Evolutionary conservation across 2,113 vertebrate species (phyloP).

Genomic region (Eleginops maclovinus): DNA sequence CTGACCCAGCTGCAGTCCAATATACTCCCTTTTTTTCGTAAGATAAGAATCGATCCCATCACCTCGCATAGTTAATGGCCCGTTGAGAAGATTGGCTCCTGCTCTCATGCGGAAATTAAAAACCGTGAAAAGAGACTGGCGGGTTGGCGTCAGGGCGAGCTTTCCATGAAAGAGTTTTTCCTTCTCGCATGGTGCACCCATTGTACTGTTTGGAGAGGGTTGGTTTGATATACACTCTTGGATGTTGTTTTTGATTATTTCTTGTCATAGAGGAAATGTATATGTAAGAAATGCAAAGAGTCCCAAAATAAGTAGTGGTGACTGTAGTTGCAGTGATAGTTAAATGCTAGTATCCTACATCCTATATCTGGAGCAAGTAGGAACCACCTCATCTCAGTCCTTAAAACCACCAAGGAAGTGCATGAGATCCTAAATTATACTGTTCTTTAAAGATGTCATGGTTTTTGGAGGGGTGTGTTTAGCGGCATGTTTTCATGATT

Average conservation of each 20-base stretch:
- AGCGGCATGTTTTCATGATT: slow-evolving; percentile 48
- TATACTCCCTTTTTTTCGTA: slow-evolving; percentile 13
- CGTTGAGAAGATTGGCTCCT: slow-evolving; percentile 52
- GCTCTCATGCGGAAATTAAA: slow-evolving; percentile 57
- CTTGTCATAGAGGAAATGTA: slow-evolving; percentile 1
- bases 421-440: slow-evolving; percentile 42
- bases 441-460: slow-evolving; percentile 48
- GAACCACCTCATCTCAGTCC: slow-evolving; percentile 2
- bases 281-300: slow-evolving; percentile 3
- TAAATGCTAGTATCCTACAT: not conserved
- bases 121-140: slow-evolving; percentile 42
- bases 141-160: slow-evolving; percentile 12
- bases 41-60: slow-evolving; percentile 53
- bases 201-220: slow-evolving; percentile 43
- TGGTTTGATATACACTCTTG: slow-evolving; percentile 1
- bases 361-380: slow-evolving; percentile 28
- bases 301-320: not conserved
- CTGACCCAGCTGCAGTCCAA: not conserved
- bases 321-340: not conserved
- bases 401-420: slow-evolving; percentile 21
- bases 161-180: slow-evolving; percentile 51
- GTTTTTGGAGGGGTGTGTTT: slow-evolving; percentile 56
- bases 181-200: slow-evolving; percentile 24
- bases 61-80: slow-evolving; percentile 47
- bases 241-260: not conserved